Conservation (phyloP, 2,113 vertebrate genomes). For the Formicarius rufipectus region DNA sequence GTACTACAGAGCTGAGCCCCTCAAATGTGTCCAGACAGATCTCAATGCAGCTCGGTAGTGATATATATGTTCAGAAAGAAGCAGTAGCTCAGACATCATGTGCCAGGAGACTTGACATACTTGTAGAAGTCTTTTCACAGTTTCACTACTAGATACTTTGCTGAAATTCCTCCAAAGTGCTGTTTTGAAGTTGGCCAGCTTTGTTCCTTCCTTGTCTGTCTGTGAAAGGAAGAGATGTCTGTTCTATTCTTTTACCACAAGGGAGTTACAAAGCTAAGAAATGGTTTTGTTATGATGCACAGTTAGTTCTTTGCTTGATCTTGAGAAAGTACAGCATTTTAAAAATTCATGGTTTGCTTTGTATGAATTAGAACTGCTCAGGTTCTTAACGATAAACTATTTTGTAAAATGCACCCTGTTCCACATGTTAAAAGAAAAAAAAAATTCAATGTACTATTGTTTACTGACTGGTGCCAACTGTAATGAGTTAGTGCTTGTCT, state of each 20-base stretch:
- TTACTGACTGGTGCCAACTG: not conserved
- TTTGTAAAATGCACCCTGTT: not conserved
- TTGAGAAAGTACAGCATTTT: not conserved
- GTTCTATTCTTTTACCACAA: not conserved
- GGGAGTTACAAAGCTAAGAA: not conserved
- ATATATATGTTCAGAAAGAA: not conserved
- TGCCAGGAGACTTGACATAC: not conserved
- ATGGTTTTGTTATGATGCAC: not conserved
- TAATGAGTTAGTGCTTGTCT: not conserved
- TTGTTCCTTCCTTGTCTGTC: not conserved
- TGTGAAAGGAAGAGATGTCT: not conserved
- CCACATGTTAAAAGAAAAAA: not conserved
- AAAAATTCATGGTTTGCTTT: not conserved
- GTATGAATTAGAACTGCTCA: not conserved
- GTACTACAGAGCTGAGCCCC: not conserved
- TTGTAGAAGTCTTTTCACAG: not conserved
- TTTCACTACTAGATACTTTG: not conserved
- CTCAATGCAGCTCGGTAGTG: not conserved
- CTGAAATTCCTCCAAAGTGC: not conserved
- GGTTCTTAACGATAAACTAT: not conserved
- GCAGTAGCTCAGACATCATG: accelerated
- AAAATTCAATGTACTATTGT: not conserved
- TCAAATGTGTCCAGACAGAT: not conserved
- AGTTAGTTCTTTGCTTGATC: not conserved
- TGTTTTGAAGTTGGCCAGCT: not conserved